Evolutionary conservation across 2,888 invertebrate genomes (phyloP).

Genomic region (Thalpophila matura): DNA sequence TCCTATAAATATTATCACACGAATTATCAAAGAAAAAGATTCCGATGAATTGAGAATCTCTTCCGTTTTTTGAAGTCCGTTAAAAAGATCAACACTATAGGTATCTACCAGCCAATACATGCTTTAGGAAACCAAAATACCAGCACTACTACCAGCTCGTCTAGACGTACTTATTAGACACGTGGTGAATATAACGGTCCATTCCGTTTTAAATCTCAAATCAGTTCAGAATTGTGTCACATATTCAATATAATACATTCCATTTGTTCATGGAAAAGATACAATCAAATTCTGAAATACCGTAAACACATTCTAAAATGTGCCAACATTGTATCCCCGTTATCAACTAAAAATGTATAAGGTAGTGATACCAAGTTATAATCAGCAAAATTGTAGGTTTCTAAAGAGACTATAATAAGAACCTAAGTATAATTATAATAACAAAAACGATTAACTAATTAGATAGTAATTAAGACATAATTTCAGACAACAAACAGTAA

Average conservation of each 20-base stretch:
- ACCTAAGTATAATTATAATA: too few relatives aligned
- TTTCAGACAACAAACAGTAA: slow-evolving; percentile 2
- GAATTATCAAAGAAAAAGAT: too few relatives aligned
- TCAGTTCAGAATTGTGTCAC: slow-evolving; percentile 17
- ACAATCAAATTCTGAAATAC: slow-evolving; percentile 37
- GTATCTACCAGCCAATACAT: too few relatives aligned
- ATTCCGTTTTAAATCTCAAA: slow-evolving; percentile 19
- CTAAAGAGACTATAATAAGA: background rate
- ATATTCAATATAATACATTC: slow-evolving; percentile 19
- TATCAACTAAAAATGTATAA: slow-evolving; percentile 16
- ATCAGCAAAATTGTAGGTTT: slow-evolving; percentile 6
- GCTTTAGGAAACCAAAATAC: too few relatives aligned
- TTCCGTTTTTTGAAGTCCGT: too few relatives aligned
- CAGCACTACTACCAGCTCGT: too few relatives aligned
- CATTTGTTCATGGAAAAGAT: slow-evolving; percentile 29
- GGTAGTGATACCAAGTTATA: background rate
- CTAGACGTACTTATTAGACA: background rate
- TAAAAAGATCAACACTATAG: too few relatives aligned
- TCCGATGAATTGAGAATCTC: too few relatives aligned
- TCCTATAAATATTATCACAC: too few relatives aligned
- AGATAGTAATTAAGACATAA: slow-evolving; percentile 7
- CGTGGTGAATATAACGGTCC: slow-evolving; percentile 4
- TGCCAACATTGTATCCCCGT: slow-evolving; percentile 7
- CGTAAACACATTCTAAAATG: slow-evolving; percentile 34
- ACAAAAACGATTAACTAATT: slow-evolving; percentile 14